Evolutionary conservation across 2,113 vertebrate genomes (phyloP).

Genomic region (Jaculus jaculus): DNA sequence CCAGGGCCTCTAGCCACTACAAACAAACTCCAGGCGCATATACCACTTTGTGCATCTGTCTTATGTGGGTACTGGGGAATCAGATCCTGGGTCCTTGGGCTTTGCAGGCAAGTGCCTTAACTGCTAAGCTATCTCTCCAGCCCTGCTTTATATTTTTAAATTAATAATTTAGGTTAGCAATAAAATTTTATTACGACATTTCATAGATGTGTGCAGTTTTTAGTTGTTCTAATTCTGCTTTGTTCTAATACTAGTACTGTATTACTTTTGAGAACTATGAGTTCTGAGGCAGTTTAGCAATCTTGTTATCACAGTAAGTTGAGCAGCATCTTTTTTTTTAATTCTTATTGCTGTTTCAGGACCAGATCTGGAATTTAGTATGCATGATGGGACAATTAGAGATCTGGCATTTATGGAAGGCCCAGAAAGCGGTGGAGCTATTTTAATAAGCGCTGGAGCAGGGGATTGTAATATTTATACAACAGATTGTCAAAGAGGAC

Average conservation of each 20-base stretch:
- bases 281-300: conserved; percentile 39
- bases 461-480: conserved; percentile 98
- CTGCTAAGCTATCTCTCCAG: too few relatives aligned
- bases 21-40: too few relatives aligned
- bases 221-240: neutral
- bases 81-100: too few relatives aligned
- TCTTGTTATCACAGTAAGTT: conserved; percentile 48
- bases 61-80: too few relatives aligned
- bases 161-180: neutral
- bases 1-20: too few relatives aligned
- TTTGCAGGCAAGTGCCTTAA: too few relatives aligned
- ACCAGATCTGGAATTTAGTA: conserved; percentile 96
- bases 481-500: conserved; percentile 96
- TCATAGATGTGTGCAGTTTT: neutral
- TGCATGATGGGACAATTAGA: conserved; percentile 99
- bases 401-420: conserved; percentile 99
- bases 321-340: conserved; percentile 72
- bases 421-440: conserved; percentile 96
- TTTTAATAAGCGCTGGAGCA: conserved; percentile 98
- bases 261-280: neutral
- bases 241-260: neutral
- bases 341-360: conserved; percentile 86
- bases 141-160: neutral
- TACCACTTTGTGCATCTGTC: too few relatives aligned
- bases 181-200: neutral